Percentiles rank a stretch among this genome's conserved stretches.
Conservation (phyloP, 2,888 invertebrate species). For the Taphrorychus bicolor region DNA sequence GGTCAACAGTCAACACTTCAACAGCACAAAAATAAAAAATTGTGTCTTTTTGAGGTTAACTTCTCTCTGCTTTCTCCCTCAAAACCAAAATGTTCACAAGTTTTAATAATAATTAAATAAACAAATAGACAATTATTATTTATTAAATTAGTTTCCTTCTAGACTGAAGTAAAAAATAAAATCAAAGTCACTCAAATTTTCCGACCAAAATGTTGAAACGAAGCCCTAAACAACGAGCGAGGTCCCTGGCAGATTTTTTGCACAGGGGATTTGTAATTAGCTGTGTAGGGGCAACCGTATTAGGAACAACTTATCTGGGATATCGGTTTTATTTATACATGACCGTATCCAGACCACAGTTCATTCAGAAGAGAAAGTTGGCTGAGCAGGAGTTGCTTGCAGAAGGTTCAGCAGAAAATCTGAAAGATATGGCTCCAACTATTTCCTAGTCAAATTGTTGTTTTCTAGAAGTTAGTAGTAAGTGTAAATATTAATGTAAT, state of each 20-base stretch:
- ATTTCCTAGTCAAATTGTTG: conserved; percentile 32
- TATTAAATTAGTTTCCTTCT: too few relatives aligned
- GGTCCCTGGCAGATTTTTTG: conserved; percentile 60
- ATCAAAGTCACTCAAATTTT: too few relatives aligned
- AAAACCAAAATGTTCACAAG: too few relatives aligned
- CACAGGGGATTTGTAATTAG: conserved; percentile 65
- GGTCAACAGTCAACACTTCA: too few relatives aligned
- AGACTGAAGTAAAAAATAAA: too few relatives aligned
- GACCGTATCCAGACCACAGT: conserved; percentile 61
- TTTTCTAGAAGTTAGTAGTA: background rate
- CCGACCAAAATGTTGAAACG: conserved; percentile 6
- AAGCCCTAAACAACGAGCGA: conserved; percentile 8
- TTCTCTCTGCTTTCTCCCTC: too few relatives aligned
- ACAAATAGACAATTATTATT: too few relatives aligned
- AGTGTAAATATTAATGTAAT: background rate
- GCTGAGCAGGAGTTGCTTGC: conserved; percentile 60
- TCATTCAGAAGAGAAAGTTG: conserved; percentile 55
- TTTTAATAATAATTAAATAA: too few relatives aligned
- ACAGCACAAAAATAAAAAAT: conserved; percentile 7
- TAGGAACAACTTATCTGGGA: conserved; percentile 61
- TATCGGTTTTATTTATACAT: conserved; percentile 62
- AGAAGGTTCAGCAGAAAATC: conserved; percentile 59
- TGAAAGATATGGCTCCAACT: conserved; percentile 55
- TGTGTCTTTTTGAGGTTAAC: background rate
- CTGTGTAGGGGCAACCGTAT: conserved; percentile 65